These are phyloP conservation scores for Cheilosia pagana DNA, from an alignment of 2,888 invertebrate genomes.

Conservation along the genomic window DNA sequence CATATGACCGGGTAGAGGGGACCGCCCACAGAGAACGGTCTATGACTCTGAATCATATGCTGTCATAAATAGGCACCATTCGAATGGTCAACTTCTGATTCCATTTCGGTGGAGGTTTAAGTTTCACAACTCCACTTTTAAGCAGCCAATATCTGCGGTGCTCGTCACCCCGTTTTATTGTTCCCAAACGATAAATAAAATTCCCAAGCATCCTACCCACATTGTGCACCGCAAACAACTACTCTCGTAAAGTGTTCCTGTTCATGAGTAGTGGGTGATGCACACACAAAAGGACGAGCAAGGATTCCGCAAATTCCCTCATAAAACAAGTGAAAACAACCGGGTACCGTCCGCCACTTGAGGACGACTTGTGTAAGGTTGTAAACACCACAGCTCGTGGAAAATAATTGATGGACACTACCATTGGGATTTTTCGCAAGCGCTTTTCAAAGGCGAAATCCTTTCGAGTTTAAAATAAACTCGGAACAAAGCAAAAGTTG, in stretches of 20 bases:
- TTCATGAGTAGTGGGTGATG: slow-evolving; percentile 36
- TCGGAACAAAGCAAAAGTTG: slow-evolving; percentile 10
- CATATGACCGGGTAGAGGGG: too few relatives aligned
- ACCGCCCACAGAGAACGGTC: too few relatives aligned
- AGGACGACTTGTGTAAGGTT: slow-evolving; percentile 25
- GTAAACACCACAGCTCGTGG: background rate
- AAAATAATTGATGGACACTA: slow-evolving; percentile 55
- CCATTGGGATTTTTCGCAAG: slow-evolving; percentile 46
- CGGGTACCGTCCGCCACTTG: background rate
- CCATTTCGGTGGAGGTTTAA: too few relatives aligned
- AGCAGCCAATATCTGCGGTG: too few relatives aligned
- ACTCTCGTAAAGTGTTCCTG: slow-evolving; percentile 17
- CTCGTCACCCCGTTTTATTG: background rate
- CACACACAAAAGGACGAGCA: slow-evolving; percentile 24
- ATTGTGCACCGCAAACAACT: background rate
- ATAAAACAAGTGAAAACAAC: slow-evolving; percentile 20
- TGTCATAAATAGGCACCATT: too few relatives aligned
- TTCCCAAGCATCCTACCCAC: background rate
- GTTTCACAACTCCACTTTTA: too few relatives aligned
- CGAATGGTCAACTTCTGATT: too few relatives aligned
- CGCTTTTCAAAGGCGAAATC: slow-evolving; percentile 19
- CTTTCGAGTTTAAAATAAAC: slow-evolving; percentile 25
- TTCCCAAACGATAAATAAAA: slow-evolving; percentile 48
- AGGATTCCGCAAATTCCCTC: slow-evolving; percentile 3
- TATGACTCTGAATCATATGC: too few relatives aligned